Conservation (phyloP, 2,888 invertebrate species). For the Epinotia bilunana region DNA sequence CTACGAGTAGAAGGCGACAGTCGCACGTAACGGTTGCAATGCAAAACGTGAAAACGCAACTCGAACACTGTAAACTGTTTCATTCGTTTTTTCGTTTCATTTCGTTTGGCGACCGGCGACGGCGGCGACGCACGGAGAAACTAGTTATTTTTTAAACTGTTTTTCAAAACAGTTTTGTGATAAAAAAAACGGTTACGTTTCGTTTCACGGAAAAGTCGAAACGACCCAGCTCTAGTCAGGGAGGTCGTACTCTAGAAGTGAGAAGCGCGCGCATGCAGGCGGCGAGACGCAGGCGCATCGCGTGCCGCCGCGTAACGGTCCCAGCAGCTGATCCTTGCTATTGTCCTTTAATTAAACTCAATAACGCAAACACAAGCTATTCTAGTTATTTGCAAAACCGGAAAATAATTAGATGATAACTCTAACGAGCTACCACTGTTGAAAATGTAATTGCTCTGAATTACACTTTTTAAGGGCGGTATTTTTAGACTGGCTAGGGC, state of each 20-base stretch:
- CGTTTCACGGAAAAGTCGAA: too few relatives aligned
- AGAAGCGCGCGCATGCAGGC: slow-evolving; percentile 35
- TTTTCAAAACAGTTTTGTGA: too few relatives aligned
- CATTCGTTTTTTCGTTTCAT: too few relatives aligned
- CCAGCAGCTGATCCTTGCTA: slow-evolving; percentile 74
- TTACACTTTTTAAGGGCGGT: slow-evolving; percentile 6
- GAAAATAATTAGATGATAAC: slow-evolving; percentile 37
- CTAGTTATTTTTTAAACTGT: too few relatives aligned
- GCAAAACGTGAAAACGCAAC: too few relatives aligned
- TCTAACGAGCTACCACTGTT: slow-evolving; percentile 32
- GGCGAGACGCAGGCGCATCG: slow-evolving; percentile 53
- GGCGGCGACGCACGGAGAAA: too few relatives aligned
- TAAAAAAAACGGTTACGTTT: too few relatives aligned
- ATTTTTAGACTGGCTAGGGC: not conserved
- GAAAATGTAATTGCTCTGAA: slow-evolving; percentile 32
- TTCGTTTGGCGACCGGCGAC: too few relatives aligned
- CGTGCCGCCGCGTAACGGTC: slow-evolving; percentile 74
- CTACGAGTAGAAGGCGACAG: too few relatives aligned
- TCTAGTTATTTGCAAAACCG: slow-evolving; percentile 41
- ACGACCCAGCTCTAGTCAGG: too few relatives aligned
- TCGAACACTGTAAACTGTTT: too few relatives aligned
- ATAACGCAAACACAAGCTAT: slow-evolving; percentile 52
- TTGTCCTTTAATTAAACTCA: slow-evolving; percentile 74
- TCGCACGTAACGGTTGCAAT: too few relatives aligned
- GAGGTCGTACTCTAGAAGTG: slow-evolving; percentile 33